Evolutionary conservation across 1,140 invertebrate species (phyloP), one percentile per base, ranked within the genome.

Genomic region (Drosophila malerkotliana): DNA sequence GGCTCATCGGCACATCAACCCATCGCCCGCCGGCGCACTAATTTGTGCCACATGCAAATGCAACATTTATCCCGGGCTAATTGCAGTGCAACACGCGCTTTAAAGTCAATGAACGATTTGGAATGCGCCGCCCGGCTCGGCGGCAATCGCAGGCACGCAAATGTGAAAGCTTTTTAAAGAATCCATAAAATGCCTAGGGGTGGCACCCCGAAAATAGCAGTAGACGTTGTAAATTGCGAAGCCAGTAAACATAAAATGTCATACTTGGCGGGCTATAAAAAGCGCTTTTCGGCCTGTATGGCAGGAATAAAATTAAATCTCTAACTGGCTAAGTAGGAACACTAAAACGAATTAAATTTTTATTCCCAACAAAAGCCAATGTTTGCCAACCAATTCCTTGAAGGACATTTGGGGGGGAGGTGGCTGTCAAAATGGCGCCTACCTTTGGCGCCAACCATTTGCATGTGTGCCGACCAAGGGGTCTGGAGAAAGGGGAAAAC

Each of bases 101-200:
- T 78, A 87, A 88, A 85, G 82, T 85, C 82, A 85, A 85, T 88
- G 82, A 82, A 82, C 82, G 82, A 67, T 64, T 81, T 47, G 60
- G 47, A 58, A 66, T 73, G 48, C 44, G 28, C 12, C 15, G 24
- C 26, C 26, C 26, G 26, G 26, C 26, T 28, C 26, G 21, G 34
- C 18, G 26, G 45, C 51, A 63, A 63, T 66, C 48, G 48, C 32
- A 54, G 28, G 67, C 81, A 84, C 81, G 81, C 81, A 84, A 84
- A 84, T 84, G 73, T 62, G 81, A 83, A 79, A 66, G 72, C 72
- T 49, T 71, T 71, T 71, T 71, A 69, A 71, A 71, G 69, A 55
- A 69, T 52, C 67, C 67, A 69, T 69, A 57, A 69, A 69, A 26
- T 28, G 67, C 9, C 51, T 24, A 48, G 49, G 47, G 37, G n/a